Evolutionary conservation across 2,888 invertebrate genomes (phyloP).

Genomic region (Hydraecia micacea): DNA sequence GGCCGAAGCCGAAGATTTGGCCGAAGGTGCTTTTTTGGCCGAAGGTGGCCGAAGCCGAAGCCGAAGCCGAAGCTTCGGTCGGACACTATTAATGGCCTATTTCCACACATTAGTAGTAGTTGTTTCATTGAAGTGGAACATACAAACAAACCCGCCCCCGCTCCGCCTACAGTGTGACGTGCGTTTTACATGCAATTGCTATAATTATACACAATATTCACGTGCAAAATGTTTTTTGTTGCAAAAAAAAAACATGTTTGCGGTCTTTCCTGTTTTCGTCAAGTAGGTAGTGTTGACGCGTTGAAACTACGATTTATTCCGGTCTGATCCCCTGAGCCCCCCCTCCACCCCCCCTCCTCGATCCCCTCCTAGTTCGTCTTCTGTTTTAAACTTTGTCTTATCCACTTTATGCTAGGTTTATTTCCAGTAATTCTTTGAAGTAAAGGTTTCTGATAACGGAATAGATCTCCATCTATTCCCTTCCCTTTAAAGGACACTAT

Average conservation of each 20-base stretch:
- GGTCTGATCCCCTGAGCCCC: too few relatives aligned
- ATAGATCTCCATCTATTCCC: neutral
- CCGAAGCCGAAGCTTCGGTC: too few relatives aligned
- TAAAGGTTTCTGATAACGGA: too few relatives aligned
- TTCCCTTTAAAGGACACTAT: neutral
- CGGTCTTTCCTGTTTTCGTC: neutral
- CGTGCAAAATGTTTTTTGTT: neutral
- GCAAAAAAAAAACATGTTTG: neutral
- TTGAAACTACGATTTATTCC: neutral
- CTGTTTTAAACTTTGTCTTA: too few relatives aligned
- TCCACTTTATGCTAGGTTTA: too few relatives aligned
- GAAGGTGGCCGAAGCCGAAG: too few relatives aligned
- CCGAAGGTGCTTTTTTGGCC: too few relatives aligned
- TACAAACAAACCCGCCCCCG: slow-evolving; percentile 30
- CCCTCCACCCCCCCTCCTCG: too few relatives aligned
- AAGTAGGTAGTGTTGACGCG: neutral
- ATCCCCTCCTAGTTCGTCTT: too few relatives aligned
- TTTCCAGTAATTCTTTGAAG: too few relatives aligned
- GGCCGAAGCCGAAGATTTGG: too few relatives aligned
- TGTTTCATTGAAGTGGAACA: neutral
- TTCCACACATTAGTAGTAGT: neutral
- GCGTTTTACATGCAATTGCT: slow-evolving; percentile 5
- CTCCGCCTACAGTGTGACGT: slow-evolving; percentile 25
- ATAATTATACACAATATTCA: neutral
- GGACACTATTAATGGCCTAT: too few relatives aligned